A percentile compares a stretch with the other conserved stretches of the same genome.
Conservation (phyloP, 2,888 invertebrate genomes). For the Aplocera efformata region DNA sequence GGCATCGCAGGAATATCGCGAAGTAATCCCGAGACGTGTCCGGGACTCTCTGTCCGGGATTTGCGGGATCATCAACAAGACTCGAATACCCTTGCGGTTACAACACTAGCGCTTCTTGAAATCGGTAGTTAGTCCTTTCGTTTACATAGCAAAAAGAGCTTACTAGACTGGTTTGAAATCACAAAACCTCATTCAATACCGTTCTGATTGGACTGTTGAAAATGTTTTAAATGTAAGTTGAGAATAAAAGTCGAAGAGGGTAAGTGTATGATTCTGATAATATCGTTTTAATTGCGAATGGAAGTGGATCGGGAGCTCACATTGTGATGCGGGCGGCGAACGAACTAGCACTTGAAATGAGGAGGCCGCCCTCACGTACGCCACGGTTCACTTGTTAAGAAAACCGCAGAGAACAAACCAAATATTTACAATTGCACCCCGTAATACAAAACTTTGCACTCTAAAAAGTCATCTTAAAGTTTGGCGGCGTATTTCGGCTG, state of each 20-base stretch:
- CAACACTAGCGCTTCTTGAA: conserved; percentile 38
- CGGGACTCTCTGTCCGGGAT: conserved; percentile 54
- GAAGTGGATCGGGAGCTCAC: conserved; percentile 43
- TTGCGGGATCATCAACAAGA: conserved; percentile 65
- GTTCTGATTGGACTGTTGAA: background rate
- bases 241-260: conserved; percentile 47
- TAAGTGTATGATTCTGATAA: conserved; percentile 59
- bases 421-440: conserved; percentile 65
- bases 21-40: conserved; percentile 62
- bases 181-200: conserved; percentile 1
- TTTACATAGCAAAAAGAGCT: conserved; percentile 20
- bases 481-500: conserved; percentile 51
- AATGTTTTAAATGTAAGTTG: conserved; percentile 23
- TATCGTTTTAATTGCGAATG: conserved; percentile 68
- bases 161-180: conserved; percentile 3
- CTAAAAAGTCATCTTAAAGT: conserved; percentile 62
- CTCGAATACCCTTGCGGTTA: conserved; percentile 53
- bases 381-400: conserved; percentile 64
- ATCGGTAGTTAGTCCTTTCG: conserved; percentile 16
- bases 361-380: conserved; percentile 53
- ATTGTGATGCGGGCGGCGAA: conserved; percentile 57
- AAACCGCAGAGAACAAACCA: conserved; percentile 62
- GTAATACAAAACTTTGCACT: conserved; percentile 65
- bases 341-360: conserved; percentile 47
- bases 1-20: conserved; percentile 48